These are phyloP conservation scores for Macropus fuliginosus DNA, from an alignment of 2,797 vertebrate species.

Conservation along the genomic window DNA sequence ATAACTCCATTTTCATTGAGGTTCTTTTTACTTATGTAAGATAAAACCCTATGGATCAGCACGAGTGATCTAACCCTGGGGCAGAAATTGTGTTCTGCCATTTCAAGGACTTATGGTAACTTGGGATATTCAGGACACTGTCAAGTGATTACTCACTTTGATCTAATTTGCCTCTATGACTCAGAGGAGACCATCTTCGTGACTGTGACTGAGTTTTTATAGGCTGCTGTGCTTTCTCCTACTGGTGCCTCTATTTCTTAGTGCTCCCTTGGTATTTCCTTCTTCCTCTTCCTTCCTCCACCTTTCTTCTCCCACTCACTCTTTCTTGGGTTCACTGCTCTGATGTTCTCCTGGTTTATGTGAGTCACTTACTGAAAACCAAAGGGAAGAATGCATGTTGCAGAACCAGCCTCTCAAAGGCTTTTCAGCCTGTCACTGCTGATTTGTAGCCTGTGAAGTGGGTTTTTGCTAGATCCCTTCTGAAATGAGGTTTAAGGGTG, in stretches of 20 bases:
- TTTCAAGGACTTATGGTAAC: neutral
- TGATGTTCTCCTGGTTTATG: neutral
- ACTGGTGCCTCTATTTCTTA: neutral
- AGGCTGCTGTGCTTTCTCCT: neutral
- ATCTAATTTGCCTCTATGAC: neutral
- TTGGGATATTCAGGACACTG: neutral
- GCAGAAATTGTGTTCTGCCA: neutral
- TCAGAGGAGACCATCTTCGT: neutral
- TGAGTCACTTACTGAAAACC: neutral
- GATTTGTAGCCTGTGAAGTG: neutral
- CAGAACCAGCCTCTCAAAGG: neutral
- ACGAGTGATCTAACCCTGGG: neutral
- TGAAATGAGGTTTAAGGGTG: slow-evolving; percentile 13
- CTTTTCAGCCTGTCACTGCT: neutral
- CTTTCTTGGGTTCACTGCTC: neutral
- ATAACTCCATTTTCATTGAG: neutral
- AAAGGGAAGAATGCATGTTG: neutral
- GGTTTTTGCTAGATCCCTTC: slow-evolving; percentile 15
- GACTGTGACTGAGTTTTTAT: neutral
- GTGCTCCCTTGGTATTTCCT: neutral
- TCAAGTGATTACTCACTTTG: neutral
- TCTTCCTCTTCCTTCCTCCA: neutral
- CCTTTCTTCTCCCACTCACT: neutral
- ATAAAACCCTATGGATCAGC: neutral
- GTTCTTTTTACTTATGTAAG: slow-evolving; percentile 29